A percentile compares a stretch with the other conserved stretches of the same genome.
These are phyloP conservation scores for Prionace glauca DNA, from an alignment of 2,797 vertebrate species.

Conservation along the genomic window DNA sequence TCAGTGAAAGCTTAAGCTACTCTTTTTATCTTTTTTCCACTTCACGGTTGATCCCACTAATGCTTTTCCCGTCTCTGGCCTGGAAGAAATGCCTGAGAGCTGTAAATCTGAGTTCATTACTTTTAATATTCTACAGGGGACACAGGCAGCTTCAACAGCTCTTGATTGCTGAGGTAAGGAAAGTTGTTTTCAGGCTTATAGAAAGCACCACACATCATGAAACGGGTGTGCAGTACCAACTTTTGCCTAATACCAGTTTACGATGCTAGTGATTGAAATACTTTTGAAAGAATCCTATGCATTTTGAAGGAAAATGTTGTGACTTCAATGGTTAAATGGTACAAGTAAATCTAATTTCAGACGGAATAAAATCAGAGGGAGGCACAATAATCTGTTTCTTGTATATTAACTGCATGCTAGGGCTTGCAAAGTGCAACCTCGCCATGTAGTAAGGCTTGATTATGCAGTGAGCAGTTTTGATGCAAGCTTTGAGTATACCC, in stretches of 20 bases:
- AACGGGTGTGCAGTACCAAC: background rate
- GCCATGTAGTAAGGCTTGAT: background rate
- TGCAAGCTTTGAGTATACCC: background rate
- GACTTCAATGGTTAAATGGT: background rate
- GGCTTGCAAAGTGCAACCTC: background rate
- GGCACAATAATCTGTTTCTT: background rate
- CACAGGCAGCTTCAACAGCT: background rate
- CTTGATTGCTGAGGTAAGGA: conserved; percentile 28
- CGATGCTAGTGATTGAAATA: no score
- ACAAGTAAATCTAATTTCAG: background rate
- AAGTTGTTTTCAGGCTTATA: background rate
- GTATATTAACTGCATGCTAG: background rate
- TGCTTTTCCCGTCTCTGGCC: background rate
- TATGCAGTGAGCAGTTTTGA: background rate
- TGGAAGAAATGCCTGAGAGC: background rate
- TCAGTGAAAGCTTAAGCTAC: conserved; percentile 19
- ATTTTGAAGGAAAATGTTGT: background rate
- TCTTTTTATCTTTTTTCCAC: background rate
- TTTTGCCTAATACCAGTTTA: background rate
- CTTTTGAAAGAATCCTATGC: background rate
- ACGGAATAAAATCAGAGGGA: background rate
- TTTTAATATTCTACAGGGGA: conserved; percentile 2
- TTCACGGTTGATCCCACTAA: conserved; percentile 2
- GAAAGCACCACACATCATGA: background rate
- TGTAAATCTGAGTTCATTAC: background rate